Evolutionary conservation across 2,113 vertebrate species (phyloP), one percentile per base, ranked within the genome.

Genomic region (Neomonachus schauinslandi): DNA sequence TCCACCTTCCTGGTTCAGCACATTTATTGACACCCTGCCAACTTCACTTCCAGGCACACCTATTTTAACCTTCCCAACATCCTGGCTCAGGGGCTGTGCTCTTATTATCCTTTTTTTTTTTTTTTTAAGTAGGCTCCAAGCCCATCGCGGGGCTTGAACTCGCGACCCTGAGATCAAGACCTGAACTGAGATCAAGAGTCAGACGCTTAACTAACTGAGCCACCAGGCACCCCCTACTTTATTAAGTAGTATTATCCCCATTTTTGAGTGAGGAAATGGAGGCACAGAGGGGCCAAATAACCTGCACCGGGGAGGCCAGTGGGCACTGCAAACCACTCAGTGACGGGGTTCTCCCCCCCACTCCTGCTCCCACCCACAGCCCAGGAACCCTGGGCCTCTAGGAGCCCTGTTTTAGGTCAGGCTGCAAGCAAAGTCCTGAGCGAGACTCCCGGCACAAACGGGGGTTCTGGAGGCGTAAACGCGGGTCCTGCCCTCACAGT

Each of bases 401-500:
- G 36, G 31, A 46, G 7, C 11, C 33, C 28, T 3, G 53, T 8
- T n/a, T 69, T n/a, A 31, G 15, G 8, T 9, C 8, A 5, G 79
- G 76, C 61, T 46, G 14, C 2, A 2, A 31, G 7, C 57, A 14
- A 22, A 28, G 33, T 36, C 46, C n/a, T 21, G 9, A 6, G 16
- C 49, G 22, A 13, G 51, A 11, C 18, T 11, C 65, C 22, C 14
- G 0, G 36, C 26, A 15, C 24, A 36, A 13, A 13, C 0, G 2
- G 49, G 36, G 15, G 0, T 11, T 42, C 1, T 0, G 10, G 74
- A 51, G 3, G 55, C 6, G 10, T 24, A 36, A 36, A 26, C 1
- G 1, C 4, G 0, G 59, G 51, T 1, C 51, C 33, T 3, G 61
- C 39, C 31, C 2, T 5, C 2, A 7, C 0, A 1, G 39, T 18